Evolutionary conservation across 2,113 vertebrate genomes (phyloP).

Genomic region (Ctenomys sociabilis): DNA sequence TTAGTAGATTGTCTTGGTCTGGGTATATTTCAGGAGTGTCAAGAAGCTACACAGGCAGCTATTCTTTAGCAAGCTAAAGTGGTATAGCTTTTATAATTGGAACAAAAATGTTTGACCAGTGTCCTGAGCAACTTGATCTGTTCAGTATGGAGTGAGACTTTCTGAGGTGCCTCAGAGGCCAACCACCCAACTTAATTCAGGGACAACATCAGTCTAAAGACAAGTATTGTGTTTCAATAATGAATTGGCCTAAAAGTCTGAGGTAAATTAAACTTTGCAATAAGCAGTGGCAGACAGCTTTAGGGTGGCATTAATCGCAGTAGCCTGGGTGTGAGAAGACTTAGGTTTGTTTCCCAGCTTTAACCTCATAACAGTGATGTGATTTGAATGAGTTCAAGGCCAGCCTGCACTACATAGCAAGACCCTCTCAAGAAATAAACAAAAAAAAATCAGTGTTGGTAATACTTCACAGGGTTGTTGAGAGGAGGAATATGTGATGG

Average conservation of each 20-base stretch:
- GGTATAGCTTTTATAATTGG: slow-evolving; percentile 31
- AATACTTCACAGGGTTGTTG: background rate
- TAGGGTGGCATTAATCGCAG: background rate
- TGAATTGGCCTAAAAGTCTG: background rate
- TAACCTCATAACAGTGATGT: background rate
- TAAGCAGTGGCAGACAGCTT: background rate
- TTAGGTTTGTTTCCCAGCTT: background rate
- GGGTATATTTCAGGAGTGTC: slow-evolving; percentile 43
- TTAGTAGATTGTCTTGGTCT: background rate
- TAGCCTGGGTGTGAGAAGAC: background rate
- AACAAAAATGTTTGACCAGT: slow-evolving; percentile 40
- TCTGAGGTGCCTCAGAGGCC: background rate
- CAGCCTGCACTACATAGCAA: background rate
- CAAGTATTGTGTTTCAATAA: background rate
- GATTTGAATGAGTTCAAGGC: background rate
- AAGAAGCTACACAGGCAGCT: slow-evolving; percentile 25
- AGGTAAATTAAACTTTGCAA: background rate
- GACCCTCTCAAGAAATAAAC: background rate
- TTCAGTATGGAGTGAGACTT: background rate
- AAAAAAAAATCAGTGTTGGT: background rate
- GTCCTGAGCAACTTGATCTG: slow-evolving; percentile 28
- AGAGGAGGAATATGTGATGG: no score
- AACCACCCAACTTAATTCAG: background rate
- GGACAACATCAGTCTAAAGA: background rate
- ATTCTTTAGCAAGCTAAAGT: slow-evolving; percentile 53